Conservation (phyloP, 2,113 vertebrate genomes). For the Octodon degus region DNA sequence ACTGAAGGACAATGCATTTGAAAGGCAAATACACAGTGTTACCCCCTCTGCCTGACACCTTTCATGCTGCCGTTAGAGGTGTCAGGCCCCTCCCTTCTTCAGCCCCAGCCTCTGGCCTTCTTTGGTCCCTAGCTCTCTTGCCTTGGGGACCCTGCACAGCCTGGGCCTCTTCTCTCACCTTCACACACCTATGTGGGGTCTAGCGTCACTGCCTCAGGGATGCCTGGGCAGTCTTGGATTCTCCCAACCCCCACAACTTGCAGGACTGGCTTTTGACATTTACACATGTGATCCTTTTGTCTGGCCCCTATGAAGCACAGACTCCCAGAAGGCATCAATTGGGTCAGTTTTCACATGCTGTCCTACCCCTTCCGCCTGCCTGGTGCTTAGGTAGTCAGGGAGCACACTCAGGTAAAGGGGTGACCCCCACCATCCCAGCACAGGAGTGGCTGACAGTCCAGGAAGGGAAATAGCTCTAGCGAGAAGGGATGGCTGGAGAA, state of each 20-base stretch:
- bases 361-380: rapidly evolving
- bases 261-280: no score
- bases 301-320: neutral
- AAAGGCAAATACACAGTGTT: neutral
- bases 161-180: neutral
- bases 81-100: neutral
- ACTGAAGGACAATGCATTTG: neutral
- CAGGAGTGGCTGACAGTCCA: neutral
- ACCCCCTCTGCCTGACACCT: neutral
- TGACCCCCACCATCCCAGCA: neutral
- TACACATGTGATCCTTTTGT: neutral
- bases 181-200: neutral
- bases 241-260: neutral
- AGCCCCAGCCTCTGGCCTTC: neutral
- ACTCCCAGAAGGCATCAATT: rapidly evolving
- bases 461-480: neutral
- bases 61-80: neutral
- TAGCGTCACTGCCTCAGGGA: neutral
- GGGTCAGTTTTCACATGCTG: neutral
- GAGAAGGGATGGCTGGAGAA: neutral
- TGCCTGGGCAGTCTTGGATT: neutral
- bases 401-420: neutral
- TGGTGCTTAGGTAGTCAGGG: neutral
- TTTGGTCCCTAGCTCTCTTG: neutral
- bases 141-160: neutral